Evolutionary conservation across 2,797 vertebrate genomes (phyloP), one percentile per base, ranked within the genome.

Genomic region (Falco rusticolus): DNA sequence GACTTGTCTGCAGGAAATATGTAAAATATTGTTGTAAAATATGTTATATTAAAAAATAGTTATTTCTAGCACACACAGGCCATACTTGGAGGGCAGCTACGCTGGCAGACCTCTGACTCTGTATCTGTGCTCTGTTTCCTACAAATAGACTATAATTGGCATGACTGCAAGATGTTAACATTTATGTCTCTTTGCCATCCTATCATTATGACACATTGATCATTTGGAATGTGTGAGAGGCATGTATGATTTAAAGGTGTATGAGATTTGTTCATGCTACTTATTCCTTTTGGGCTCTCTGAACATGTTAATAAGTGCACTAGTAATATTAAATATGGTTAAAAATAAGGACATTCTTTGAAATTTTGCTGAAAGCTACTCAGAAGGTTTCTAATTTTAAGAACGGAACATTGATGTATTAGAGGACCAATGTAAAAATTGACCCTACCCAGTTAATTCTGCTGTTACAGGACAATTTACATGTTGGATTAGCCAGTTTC

Each of bases 1-100:
- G 98, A 98, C 95, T 99, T 99, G 29, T 98, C 99, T 99, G 90
- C 60, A 78, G 53, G 43, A 87, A 41, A 59, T 19, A 45, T 45
- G 43, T 45, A 45, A 45, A 45, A 45, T 45, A 45, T 45, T 45
- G 43, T 18, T 43, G 43, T 43, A 43, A 43, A 17, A 43, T 43
- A 43, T 43, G 16, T 43, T 43, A 43, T 43, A 43, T 43, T 43
- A 43, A 17, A 43, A 43, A 41, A 41, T 41, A 41, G 43, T 76
- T 79, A 53, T 48, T 76, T 68, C 54, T 57, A 60, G 57, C 37
- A 34, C 22, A 68, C 43, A 39, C n/a, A 34, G 17, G 33, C 47
- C 20, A 13, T 19, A 45, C 25, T 19, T 63, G 56, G 56, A 51
- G 51, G 11, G 26, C 7, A 20, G 75, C 24, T 75, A n/a, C 13